Evolutionary conservation across 2,888 invertebrate species (phyloP), one percentile per base, ranked within the genome.

Genomic region (Diplazon laetatorius): DNA sequence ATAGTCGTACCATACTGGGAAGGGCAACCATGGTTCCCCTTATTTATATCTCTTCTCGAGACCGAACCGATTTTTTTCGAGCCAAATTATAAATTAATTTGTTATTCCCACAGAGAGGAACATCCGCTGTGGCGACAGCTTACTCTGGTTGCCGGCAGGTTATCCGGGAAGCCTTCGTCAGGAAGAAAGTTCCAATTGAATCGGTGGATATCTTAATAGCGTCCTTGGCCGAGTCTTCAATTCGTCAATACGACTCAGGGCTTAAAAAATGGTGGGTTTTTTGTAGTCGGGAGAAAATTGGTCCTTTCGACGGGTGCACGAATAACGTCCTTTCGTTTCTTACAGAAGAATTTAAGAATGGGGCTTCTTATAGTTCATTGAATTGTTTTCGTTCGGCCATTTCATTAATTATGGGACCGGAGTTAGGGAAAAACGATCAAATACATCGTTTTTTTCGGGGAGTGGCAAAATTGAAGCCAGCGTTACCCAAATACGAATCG

Each of bases 1-100:
- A 60, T 88, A 4, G 85, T 87, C 6, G 84, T 85, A 2, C 87
- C 82, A 14, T 60, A 59, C n/a, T 87, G 82, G 85, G 81, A 76
- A 37, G 68, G 74, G 0, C 84, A 85, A 62, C 80, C 84, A 1
- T 87, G 85, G 86, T 87, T 72, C 55, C 85, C 87, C 3, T 10
- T 84, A n/a, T 85, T 85, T 4, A 14, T 46, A 20, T 18, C 59
- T 1, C 8, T 52, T 0, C 16, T 72, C 8, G 68, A 68, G n/a
- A n/a, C n/a, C n/a, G n/a, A n/a, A n/a, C n/a, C n/a, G n/a, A n/a
- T n/a, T n/a, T n/a, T n/a, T n/a, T n/a, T n/a, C n/a, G n/a, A n/a
- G n/a, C n/a, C n/a, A n/a, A n/a, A n/a, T n/a, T n/a, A n/a, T n/a
- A n/a, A n/a, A n/a, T n/a, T n/a, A n/a, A n/a, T n/a, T n/a, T n/a